phyloP scores from a whole-genome alignment of 2,797 vertebrate species.

The Avahi laniger region DNA sequence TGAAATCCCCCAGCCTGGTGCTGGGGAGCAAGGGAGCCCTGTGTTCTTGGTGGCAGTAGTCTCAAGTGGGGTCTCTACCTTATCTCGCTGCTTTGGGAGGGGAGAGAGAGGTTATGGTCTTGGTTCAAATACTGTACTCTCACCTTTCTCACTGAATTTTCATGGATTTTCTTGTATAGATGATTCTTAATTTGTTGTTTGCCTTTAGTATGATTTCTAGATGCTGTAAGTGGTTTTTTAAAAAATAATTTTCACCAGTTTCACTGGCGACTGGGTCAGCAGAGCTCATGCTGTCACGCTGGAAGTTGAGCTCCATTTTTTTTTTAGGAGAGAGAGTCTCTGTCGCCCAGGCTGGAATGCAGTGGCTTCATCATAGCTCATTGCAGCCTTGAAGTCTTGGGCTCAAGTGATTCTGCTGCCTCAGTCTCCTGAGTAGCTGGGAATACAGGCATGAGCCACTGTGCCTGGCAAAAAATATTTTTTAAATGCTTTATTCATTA shows the following conservation, averaged over 20 bases:
- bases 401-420: neutral
- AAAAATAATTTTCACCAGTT: neutral
- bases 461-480: neutral
- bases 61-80: neutral
- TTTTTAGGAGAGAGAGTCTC: neutral
- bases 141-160: neutral
- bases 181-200: neutral
- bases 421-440: neutral
- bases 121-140: no score
- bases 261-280: neutral
- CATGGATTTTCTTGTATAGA: neutral
- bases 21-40: neutral
- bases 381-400: neutral
- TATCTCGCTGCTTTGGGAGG: neutral
- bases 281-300: neutral
- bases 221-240: neutral
- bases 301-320: neutral
- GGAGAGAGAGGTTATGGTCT: neutral
- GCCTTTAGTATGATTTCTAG: neutral
- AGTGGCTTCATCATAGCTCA: neutral
- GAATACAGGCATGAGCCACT: neutral
- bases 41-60: neutral
- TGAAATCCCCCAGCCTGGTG: neutral
- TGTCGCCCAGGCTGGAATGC: neutral
- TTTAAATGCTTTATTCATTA: neutral